A percentile compares a stretch with the other conserved stretches of the same genome.
Evolutionary conservation across 2,797 vertebrate species (phyloP).

Genomic region (Manis javanica): DNA sequence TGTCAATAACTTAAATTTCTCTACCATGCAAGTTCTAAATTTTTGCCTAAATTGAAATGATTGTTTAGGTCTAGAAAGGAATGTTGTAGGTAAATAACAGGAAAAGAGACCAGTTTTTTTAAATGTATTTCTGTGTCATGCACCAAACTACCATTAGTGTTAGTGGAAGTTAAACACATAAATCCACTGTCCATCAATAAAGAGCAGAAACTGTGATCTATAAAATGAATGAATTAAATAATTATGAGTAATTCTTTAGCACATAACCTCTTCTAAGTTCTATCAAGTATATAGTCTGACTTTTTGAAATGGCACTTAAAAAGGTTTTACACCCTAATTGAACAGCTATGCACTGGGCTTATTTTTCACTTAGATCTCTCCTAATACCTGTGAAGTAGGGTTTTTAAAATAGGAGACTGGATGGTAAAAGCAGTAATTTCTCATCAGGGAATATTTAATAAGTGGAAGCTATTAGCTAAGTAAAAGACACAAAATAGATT

Average conservation of each 20-base stretch:
- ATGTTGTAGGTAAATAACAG: not conserved
- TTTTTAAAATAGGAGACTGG: constrained; percentile 28
- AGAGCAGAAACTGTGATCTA: constrained; percentile 57
- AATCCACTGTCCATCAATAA: constrained; percentile 57
- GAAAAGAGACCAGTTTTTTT: constrained; percentile 49
- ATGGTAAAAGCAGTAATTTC: constrained; percentile 71
- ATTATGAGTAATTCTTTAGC: constrained; percentile 67
- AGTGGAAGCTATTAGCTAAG: constrained; percentile 73
- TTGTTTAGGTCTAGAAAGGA: not conserved
- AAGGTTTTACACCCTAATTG: constrained; percentile 57
- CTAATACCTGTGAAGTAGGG: constrained; percentile 61
- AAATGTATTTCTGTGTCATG: constrained; percentile 62
- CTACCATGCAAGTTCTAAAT: not conserved
- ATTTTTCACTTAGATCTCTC: constrained; percentile 64
- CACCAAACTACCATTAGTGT: constrained; percentile 43
- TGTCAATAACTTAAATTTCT: not conserved
- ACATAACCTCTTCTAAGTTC: constrained; percentile 31
- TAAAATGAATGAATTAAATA: constrained; percentile 65
- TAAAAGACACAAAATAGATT: constrained; percentile 69
- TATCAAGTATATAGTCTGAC: constrained; percentile 63
- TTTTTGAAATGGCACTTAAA: constrained; percentile 65
- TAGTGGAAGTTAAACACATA: constrained; percentile 68
- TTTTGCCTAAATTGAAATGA: constrained; percentile 2
- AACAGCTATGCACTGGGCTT: constrained; percentile 53
- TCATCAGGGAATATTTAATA: constrained; percentile 74